Percentiles rank a stretch among this genome's conserved stretches.
These are phyloP conservation scores for Maccullochella peelii DNA, from an alignment of 2,113 vertebrate genomes.

Conservation along the genomic window DNA sequence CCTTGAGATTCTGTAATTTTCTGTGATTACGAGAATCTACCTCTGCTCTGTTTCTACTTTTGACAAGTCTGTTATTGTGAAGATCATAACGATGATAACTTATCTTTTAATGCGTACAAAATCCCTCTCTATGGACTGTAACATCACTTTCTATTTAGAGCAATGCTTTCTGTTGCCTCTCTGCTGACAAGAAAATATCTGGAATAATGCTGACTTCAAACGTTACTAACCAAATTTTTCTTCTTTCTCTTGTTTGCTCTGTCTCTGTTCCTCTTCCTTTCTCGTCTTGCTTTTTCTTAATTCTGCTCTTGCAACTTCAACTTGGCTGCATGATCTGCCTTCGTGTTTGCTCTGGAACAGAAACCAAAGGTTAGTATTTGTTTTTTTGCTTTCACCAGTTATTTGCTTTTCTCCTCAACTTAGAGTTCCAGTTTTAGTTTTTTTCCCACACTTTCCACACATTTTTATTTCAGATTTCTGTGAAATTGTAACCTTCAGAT, in stretches of 20 bases:
- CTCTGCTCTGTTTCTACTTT: conserved; percentile 3
- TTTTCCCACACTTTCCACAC: neutral
- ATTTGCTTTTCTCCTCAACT: neutral
- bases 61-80: conserved; percentile 8
- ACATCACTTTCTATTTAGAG: conserved; percentile 23
- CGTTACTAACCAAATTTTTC: conserved; percentile 48
- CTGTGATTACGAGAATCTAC: neutral
- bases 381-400: neutral
- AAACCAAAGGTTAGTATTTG: conserved; percentile 80
- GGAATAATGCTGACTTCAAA: conserved; percentile 51
- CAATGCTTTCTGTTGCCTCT: conserved; percentile 34
- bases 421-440: neutral
- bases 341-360: conserved; percentile 69
- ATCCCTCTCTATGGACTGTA: neutral
- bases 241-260: conserved; percentile 51
- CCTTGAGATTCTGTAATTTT: conserved; percentile 16
- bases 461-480: neutral
- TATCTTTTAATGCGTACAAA: conserved; percentile 11
- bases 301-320: conserved; percentile 37
- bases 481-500: neutral
- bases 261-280: conserved; percentile 36
- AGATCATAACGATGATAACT: conserved; percentile 3
- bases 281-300: conserved; percentile 17
- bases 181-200: conserved; percentile 31
- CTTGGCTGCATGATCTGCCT: conserved; percentile 62